Evolutionary conservation across 64 coral and sea anemone genomes (phyloP), one percentile per base, ranked within the genome.

Genomic region (Platygyra sinensis): DNA sequence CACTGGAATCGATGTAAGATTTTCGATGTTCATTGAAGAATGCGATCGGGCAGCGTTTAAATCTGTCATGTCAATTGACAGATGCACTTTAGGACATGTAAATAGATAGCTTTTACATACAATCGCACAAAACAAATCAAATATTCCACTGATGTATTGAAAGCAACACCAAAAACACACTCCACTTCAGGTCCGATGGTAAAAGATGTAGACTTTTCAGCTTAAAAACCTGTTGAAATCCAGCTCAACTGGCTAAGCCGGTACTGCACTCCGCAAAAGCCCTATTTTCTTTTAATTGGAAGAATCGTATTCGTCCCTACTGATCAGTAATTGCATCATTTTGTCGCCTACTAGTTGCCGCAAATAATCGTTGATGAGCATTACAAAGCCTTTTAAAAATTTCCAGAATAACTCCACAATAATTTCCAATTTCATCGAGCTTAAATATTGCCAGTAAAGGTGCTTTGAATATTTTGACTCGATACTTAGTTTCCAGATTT

Each of bases 21-120:
- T 89, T 65, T 97, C 95, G 75, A 97, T 87, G 52, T 88, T 92
- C 54, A 80, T 83, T 11, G 65, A 75, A 13, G 93, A 94, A 20
- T 60, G 82, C 42, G 93, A 94, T 9, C 82, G 64, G 2, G 80
- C 62, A 9, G n/a, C 89, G 28, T 73, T 33, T 59, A 87, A 49
- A 42, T 51, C 51, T 3, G 36, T 69, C 81, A 71, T 71, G 11
- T 17, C 24, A 46, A 27, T 28, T 29, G 65, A 69, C 20, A 69
- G n/a, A n/a, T 69, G 25, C 65, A 27, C 65, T 69, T 69, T 67
- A 27, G 9, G 25, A 27, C 7, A n/a, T 69, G 65, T 69, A 69
- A 69, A 69, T 69, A 69, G n/a, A n/a, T 24, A 27, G 22, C 24
- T 10, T 69, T 1, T 27, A n/a, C 25, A 10, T 8, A 69, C 1